These are phyloP conservation scores for Gorsachius magnificus DNA, from an alignment of 2,797 vertebrate species.

Conservation along the genomic window DNA sequence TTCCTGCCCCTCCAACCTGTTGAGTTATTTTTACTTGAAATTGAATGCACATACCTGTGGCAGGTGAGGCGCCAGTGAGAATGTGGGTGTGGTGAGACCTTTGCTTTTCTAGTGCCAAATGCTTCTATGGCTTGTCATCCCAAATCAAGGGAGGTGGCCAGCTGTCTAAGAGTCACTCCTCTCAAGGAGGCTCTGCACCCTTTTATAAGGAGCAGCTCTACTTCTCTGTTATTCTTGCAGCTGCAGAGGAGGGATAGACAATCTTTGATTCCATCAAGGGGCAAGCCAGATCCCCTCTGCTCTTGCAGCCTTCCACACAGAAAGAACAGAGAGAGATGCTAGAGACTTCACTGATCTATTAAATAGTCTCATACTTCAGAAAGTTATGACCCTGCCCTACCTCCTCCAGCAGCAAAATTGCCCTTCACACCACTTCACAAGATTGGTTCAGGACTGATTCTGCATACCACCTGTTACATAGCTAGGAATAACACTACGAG, in stretches of 20 bases:
- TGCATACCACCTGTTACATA: not conserved
- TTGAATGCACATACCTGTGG: constrained; percentile 64
- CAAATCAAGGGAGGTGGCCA: constrained; percentile 3
- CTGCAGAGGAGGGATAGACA: not conserved
- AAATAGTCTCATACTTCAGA: not conserved
- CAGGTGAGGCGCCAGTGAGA: constrained; percentile 72
- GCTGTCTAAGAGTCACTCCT: not conserved
- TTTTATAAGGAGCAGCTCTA: not conserved
- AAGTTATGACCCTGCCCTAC: not conserved
- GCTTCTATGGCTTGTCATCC: constrained; percentile 38
- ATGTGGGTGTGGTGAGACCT: constrained; percentile 68
- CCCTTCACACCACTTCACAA: not conserved
- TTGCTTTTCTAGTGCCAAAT: constrained; percentile 43
- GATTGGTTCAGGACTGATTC: not conserved
- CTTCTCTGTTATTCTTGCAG: not conserved
- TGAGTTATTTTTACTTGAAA: constrained; percentile 71
- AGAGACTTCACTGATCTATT: not conserved
- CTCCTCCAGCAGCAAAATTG: not conserved
- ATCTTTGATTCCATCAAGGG: not conserved
- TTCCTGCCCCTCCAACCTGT: constrained; percentile 37
- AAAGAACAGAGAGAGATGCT: not conserved
- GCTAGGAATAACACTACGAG: not conserved
- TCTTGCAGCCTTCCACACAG: not conserved
- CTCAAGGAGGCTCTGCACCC: not conserved
- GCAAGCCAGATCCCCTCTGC: not conserved